Conservation (phyloP, 2,888 invertebrate species). For the Tortricodes alternella region DNA sequence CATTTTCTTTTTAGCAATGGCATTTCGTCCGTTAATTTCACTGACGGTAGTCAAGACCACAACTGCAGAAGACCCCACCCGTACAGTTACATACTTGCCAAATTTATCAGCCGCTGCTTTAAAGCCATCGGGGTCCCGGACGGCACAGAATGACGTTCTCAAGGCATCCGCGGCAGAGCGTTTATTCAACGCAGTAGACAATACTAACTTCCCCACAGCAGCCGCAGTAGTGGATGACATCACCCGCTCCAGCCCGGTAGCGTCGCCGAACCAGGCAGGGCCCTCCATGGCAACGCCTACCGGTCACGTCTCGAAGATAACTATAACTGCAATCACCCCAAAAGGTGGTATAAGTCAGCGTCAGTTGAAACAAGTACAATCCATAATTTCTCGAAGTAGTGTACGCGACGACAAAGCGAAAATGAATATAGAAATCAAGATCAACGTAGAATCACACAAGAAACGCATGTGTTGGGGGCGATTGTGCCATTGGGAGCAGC, state of each 20-base stretch:
- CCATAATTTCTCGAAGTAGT: slow-evolving; percentile 58
- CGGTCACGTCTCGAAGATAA: slow-evolving; percentile 54
- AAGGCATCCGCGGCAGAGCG: slow-evolving; percentile 51
- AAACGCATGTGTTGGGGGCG: slow-evolving; percentile 56
- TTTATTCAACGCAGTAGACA: slow-evolving; percentile 52
- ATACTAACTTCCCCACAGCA: slow-evolving; percentile 62
- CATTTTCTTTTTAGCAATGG: slow-evolving; percentile 63
- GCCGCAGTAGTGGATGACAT: slow-evolving; percentile 53
- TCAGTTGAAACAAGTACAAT: slow-evolving; percentile 65
- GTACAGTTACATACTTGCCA: slow-evolving; percentile 70
- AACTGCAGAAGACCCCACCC: slow-evolving; percentile 56
- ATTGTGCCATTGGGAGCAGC: slow-evolving; percentile 64
- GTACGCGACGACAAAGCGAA: slow-evolving; percentile 44
- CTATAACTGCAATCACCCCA: slow-evolving; percentile 56
- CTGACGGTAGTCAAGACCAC: slow-evolving; percentile 56
- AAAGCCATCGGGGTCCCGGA: slow-evolving; percentile 41
- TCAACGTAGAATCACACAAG: slow-evolving; percentile 43
- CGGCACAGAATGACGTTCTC: slow-evolving; percentile 38
- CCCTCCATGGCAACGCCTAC: slow-evolving; percentile 44
- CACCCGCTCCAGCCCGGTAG: neutral
- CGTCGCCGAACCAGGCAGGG: slow-evolving; percentile 41
- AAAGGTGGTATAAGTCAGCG: slow-evolving; percentile 56
- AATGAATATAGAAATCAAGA: slow-evolving; percentile 46
- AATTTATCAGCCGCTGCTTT: slow-evolving; percentile 52
- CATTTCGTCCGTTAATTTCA: slow-evolving; percentile 64